A percentile compares a stretch with the other conserved stretches of the same genome.
Conservation (phyloP, 2,797 vertebrate species). For the Champsocephalus esox region DNA sequence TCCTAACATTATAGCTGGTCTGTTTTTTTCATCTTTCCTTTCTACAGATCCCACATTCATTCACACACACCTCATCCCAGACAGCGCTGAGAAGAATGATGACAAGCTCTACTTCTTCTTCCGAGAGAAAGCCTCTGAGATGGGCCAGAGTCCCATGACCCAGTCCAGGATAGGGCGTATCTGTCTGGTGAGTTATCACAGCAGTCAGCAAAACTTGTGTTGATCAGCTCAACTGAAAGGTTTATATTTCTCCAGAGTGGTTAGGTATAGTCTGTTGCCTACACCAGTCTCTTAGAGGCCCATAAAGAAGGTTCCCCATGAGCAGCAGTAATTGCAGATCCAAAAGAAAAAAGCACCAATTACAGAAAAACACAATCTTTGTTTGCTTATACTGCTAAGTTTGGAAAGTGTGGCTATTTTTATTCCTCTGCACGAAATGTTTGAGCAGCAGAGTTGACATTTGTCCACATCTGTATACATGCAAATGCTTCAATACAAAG, state of each 20-base stretch:
- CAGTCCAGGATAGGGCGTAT: slow-evolving; percentile 97
- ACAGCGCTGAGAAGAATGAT: slow-evolving; percentile 95
- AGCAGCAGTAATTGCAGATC: slow-evolving; percentile 52
- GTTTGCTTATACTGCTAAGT: slow-evolving; percentile 47
- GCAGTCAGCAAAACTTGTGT: slow-evolving; percentile 49
- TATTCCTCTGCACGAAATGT: slow-evolving; percentile 53
- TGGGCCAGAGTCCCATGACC: slow-evolving; percentile 93
- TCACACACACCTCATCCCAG: slow-evolving; percentile 95
- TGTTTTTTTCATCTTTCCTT: slow-evolving; percentile 27
- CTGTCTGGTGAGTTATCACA: slow-evolving; percentile 90
- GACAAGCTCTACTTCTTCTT: slow-evolving; percentile 99
- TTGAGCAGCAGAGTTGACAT: slow-evolving; percentile 49
- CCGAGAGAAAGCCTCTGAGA: slow-evolving; percentile 94
- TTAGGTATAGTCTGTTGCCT: slow-evolving; percentile 42
- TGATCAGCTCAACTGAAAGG: slow-evolving; percentile 43
- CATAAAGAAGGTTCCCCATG: slow-evolving; percentile 42
- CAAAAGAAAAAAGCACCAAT: slow-evolving; percentile 18
- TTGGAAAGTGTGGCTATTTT: slow-evolving; percentile 54
- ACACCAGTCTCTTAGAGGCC: slow-evolving; percentile 28
- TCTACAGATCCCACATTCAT: slow-evolving; percentile 93
- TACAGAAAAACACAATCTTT: slow-evolving; percentile 34
- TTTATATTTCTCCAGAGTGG: slow-evolving; percentile 44
- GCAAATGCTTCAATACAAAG: slow-evolving; percentile 43
- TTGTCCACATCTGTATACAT: slow-evolving; percentile 40
- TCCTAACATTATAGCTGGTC: background rate